These are phyloP conservation scores for Eospalax fontanierii DNA, from an alignment of 2,797 vertebrate genomes.

Conservation along the genomic window DNA sequence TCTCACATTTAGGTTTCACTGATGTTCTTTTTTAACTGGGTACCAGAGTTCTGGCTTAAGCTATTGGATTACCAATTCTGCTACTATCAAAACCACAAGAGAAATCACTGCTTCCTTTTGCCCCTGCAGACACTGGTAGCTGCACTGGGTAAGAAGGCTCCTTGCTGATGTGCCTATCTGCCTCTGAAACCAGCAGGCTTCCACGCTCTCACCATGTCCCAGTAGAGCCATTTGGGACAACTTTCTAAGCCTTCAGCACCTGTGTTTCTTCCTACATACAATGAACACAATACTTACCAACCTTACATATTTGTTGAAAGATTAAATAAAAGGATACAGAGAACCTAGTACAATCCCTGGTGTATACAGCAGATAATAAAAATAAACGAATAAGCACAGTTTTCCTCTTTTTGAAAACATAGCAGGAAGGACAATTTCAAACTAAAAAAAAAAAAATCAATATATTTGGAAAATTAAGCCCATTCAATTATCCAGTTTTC, in stretches of 20 bases:
- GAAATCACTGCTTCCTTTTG: background rate
- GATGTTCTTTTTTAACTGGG: constrained; percentile 2
- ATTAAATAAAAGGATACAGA: background rate
- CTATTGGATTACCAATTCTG: background rate
- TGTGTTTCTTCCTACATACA: background rate
- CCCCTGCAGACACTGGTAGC: background rate
- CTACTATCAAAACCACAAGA: constrained; percentile 19
- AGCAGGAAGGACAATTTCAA: constrained; percentile 51
- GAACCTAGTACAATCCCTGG: background rate
- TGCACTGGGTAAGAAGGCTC: background rate
- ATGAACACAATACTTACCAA: background rate
- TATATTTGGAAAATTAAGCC: constrained; percentile 68
- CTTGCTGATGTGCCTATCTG: too few relatives aligned
- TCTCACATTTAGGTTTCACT: background rate
- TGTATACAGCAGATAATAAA: background rate
- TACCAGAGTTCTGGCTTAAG: constrained; percentile 6
- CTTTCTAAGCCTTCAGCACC: background rate
- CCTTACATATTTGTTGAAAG: background rate
- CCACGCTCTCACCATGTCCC: background rate
- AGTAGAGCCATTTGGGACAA: background rate
- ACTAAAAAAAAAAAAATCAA: constrained; percentile 5
- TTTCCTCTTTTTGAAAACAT: constrained; percentile 37
- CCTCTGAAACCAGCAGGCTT: background rate
- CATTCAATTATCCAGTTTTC: constrained; percentile 74
- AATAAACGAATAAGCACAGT: constrained; percentile 18